Evolutionary conservation across 30 jellyfish, hydroid and myxozoan species (phyloP).

Genomic region (Sanderia malayensis): DNA sequence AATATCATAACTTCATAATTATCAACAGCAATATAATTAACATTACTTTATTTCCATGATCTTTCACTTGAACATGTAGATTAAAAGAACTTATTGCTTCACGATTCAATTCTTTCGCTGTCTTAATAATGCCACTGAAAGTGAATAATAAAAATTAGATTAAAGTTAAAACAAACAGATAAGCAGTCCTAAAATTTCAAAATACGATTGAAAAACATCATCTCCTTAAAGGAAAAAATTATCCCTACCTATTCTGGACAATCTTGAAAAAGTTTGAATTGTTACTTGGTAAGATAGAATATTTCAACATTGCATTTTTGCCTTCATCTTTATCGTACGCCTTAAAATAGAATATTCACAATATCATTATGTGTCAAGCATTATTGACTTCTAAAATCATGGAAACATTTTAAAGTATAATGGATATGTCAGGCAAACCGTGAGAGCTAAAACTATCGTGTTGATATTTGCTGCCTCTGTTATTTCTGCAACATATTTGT

Average conservation of each 20-base stretch:
- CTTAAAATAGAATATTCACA: slow-evolving; percentile 20
- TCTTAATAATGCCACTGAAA: slow-evolving; percentile 57
- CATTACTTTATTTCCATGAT: slow-evolving; percentile 57
- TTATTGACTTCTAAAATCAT: too few relatives aligned
- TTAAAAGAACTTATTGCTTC: slow-evolving; percentile 16
- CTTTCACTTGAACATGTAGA: slow-evolving; percentile 34
- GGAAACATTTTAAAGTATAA: too few relatives aligned
- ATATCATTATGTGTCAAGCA: too few relatives aligned
- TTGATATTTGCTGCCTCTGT: slow-evolving; percentile 60
- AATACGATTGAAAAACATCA: too few relatives aligned
- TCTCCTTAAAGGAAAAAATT: too few relatives aligned
- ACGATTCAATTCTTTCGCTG: slow-evolving; percentile 57
- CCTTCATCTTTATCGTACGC: slow-evolving; percentile 64
- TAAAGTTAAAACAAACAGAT: too few relatives aligned
- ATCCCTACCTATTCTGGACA: slow-evolving; percentile 29
- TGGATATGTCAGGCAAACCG: too few relatives aligned
- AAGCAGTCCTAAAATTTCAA: too few relatives aligned
- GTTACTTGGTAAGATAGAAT: slow-evolving; percentile 15
- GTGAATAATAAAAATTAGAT: too few relatives aligned
- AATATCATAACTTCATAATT: too few relatives aligned
- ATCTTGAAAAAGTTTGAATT: slow-evolving; percentile 34
- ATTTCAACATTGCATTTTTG: slow-evolving; percentile 40
- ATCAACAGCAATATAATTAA: too few relatives aligned
- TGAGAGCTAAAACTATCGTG: slow-evolving; percentile 52
- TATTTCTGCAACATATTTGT: slow-evolving; percentile 14